These are phyloP conservation scores for Furcifer pardalis DNA, from an alignment of 2,797 vertebrate species.

Conservation along the genomic window DNA sequence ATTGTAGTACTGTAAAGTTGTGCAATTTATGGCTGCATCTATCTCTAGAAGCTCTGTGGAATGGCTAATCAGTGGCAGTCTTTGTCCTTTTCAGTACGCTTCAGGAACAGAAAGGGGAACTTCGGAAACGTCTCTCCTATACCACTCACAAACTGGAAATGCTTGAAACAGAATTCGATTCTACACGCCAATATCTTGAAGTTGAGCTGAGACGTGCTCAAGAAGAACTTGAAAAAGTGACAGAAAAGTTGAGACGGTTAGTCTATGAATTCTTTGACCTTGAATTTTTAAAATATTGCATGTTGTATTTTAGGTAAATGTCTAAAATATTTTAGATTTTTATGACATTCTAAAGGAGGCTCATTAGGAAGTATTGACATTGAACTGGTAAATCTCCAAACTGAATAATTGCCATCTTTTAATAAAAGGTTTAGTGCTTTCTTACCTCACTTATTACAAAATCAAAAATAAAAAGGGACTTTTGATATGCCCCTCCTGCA, in stretches of 20 bases:
- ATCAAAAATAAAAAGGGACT: too few relatives aligned
- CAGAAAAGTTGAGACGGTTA: conserved; percentile 93
- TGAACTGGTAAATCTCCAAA: not conserved
- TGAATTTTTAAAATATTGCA: conserved; percentile 7
- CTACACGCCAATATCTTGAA: conserved; percentile 94
- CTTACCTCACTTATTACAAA: too few relatives aligned
- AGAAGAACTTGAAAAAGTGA: conserved; percentile 96
- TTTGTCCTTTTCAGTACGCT: conserved; percentile 84
- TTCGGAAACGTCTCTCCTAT: conserved; percentile 92
- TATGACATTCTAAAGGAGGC: not conserved
- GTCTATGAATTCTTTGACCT: conserved; percentile 41
- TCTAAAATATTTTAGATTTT: not conserved
- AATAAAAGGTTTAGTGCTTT: not conserved
- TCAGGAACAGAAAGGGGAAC: conserved; percentile 96
- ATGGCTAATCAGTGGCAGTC: conserved; percentile 64
- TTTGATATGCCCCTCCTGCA: too few relatives aligned
- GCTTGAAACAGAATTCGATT: conserved; percentile 94
- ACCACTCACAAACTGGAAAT: conserved; percentile 95
- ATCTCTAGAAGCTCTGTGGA: conserved; percentile 44
- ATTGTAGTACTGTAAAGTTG: conserved; percentile 42
- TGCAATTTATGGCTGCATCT: conserved; percentile 35
- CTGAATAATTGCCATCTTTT: not conserved
- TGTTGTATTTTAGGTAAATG: not conserved
- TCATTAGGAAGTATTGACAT: not conserved
- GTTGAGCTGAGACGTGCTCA: conserved; percentile 92